phyloP scores from a whole-genome alignment of 2,797 vertebrate genomes.

The Gouania willdenowi region DNA sequence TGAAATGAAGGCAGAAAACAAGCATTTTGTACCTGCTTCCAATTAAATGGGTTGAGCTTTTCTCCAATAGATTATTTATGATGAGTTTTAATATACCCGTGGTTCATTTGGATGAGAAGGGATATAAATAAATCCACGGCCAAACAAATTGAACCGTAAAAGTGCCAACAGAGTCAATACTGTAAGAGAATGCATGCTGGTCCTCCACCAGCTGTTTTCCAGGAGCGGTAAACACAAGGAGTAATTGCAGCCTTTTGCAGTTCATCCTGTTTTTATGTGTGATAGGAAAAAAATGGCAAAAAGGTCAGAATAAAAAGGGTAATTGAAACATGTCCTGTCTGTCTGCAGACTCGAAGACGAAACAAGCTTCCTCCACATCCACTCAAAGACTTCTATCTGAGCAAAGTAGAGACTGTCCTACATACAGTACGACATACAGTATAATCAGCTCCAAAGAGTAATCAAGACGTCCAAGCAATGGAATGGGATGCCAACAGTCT shows the following conservation, averaged over 20 bases:
- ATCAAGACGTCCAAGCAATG: too few species aligned
- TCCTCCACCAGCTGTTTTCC: conserved; percentile 12
- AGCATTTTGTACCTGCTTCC: conserved; percentile 44
- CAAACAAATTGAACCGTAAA: conserved; percentile 40
- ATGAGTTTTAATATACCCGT: conserved; percentile 41
- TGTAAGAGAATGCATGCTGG: conserved; percentile 1
- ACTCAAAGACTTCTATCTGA: too few species aligned
- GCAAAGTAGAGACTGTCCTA: too few species aligned
- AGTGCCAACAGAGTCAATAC: conserved; percentile 27
- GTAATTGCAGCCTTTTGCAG: conserved; percentile 21
- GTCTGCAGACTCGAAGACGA: too few species aligned
- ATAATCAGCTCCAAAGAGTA: too few species aligned
- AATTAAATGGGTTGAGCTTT: conserved; percentile 21
- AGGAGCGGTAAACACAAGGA: conserved; percentile 3
- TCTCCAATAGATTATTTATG: conserved; percentile 44
- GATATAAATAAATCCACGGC: conserved; percentile 50
- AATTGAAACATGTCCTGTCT: too few species aligned
- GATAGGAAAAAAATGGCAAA: conserved; percentile 25
- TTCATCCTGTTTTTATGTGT: conserved; percentile 32
- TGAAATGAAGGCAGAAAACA: conserved; percentile 29
- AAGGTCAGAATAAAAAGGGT: conserved; percentile 71
- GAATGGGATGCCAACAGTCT: too few species aligned
- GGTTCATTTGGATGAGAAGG: conserved; percentile 8
- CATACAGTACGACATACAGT: too few species aligned
- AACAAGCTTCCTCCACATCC: too few species aligned